phyloP scores from a whole-genome alignment of 2,888 invertebrate species.

The Linhomoeus sp. region DNA sequence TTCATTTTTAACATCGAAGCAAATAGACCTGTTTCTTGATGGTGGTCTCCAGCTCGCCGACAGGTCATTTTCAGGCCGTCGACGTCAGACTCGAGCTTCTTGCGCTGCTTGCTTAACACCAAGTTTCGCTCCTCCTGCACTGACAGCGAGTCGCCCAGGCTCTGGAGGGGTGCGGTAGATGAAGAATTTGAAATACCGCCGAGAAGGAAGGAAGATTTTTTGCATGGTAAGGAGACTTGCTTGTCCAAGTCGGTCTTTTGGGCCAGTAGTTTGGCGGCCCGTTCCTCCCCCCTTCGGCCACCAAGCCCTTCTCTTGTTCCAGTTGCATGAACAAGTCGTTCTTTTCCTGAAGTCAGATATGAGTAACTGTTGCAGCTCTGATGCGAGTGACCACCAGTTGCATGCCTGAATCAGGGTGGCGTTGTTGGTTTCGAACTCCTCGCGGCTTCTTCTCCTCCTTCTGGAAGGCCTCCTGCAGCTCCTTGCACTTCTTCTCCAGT shows the following conservation, averaged over 20 bases:
- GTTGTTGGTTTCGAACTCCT: slow-evolving; percentile 84
- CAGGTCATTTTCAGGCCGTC: slow-evolving; percentile 64
- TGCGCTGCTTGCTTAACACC: not conserved
- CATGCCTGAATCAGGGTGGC: slow-evolving; percentile 75
- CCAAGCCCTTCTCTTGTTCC: slow-evolving; percentile 78
- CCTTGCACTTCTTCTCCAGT: slow-evolving; percentile 61
- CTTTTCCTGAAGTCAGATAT: slow-evolving; percentile 62
- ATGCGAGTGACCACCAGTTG: slow-evolving; percentile 33
- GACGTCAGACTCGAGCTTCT: slow-evolving; percentile 86
- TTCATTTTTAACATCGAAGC: not conserved
- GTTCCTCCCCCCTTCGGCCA: slow-evolving; percentile 79
- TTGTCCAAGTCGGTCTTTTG: slow-evolving; percentile 92
- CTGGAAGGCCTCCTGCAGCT: slow-evolving; percentile 84
- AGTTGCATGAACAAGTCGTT: slow-evolving; percentile 63
- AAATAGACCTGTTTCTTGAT: slow-evolving; percentile 48
- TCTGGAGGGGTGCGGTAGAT: slow-evolving; percentile 24
- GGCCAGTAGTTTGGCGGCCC: slow-evolving; percentile 70
- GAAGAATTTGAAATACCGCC: too few species aligned
- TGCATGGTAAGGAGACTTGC: slow-evolving; percentile 77
- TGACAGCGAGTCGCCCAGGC: slow-evolving; percentile 83
- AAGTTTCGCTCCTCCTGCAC: slow-evolving; percentile 63
- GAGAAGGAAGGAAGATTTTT: too few species aligned
- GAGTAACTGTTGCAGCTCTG: too few species aligned
- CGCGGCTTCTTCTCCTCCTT: slow-evolving; percentile 89
- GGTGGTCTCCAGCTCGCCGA: slow-evolving; percentile 49